Conservation (phyloP, 2,797 vertebrate species). For the Linurgus olivaceus region DNA sequence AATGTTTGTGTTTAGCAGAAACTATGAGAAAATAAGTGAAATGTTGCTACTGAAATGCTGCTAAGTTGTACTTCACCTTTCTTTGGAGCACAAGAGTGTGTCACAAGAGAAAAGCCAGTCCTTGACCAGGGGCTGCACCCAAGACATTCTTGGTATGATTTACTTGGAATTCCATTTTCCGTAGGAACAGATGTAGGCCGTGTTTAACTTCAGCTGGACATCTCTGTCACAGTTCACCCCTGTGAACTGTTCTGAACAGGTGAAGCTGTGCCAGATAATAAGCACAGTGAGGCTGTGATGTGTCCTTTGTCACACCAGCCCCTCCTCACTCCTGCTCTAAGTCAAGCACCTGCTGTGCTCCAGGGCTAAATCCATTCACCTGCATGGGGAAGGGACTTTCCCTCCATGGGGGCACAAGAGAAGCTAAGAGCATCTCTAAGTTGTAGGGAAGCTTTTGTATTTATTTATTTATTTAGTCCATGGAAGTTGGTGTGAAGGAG, state of each 20-base stretch:
- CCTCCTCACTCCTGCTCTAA: not conserved
- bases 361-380: not conserved
- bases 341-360: rapidly evolving
- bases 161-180: not conserved
- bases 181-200: rapidly evolving
- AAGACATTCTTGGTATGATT: no score
- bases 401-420: rapidly evolving
- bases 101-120: not conserved
- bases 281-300: rapidly evolving
- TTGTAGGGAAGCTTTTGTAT: not conserved
- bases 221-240: rapidly evolving
- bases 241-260: no score
- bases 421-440: not conserved
- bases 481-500: not conserved
- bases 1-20: not conserved
- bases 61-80: not conserved
- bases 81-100: not conserved
- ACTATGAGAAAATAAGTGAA: not conserved
- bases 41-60: not conserved
- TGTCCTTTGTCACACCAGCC: no score
- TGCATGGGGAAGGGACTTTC: not conserved
- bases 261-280: not conserved
- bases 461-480: not conserved
- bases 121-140: not conserved
- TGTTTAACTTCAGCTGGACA: not conserved